These are phyloP conservation scores for Dipodomys spectabilis DNA, from an alignment of 2,113 vertebrate species.

Conservation along the genomic window DNA sequence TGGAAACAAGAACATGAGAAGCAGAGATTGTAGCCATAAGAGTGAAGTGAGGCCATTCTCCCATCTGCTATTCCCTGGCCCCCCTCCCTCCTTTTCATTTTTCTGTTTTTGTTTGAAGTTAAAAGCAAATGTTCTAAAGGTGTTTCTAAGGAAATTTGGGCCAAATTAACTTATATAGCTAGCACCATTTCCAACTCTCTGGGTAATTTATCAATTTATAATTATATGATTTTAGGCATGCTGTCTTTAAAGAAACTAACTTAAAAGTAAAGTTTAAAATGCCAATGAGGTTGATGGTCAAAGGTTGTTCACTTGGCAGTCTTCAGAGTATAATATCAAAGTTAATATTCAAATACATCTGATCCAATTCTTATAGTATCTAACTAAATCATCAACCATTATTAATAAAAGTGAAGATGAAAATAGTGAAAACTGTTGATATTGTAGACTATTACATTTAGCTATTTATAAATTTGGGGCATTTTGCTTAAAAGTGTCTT, in stretches of 20 bases:
- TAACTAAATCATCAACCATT: neutral
- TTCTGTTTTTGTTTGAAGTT: neutral
- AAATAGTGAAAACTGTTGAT: neutral
- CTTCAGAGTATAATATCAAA: neutral
- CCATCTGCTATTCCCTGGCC: neutral
- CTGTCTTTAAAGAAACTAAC: neutral
- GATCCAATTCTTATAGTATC: neutral
- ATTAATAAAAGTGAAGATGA: conserved; percentile 10
- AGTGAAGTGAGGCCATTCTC: neutral
- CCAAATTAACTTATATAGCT: neutral
- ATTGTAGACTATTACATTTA: neutral
- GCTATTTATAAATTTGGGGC: neutral
- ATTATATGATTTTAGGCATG: neutral
- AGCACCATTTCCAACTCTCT: neutral
- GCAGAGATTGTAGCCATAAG: neutral
- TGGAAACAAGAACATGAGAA: neutral
- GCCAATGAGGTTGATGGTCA: neutral
- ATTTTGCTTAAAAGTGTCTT: neutral
- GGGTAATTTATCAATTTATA: neutral
- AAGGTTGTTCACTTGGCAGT: neutral
- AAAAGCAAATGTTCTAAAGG: neutral
- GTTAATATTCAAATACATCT: neutral
- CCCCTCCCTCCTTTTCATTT: neutral
- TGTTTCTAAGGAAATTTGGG: neutral
- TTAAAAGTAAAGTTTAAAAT: neutral